Evolutionary conservation across 2,888 invertebrate species (phyloP).

Genomic region (Tiliacea citrago): DNA sequence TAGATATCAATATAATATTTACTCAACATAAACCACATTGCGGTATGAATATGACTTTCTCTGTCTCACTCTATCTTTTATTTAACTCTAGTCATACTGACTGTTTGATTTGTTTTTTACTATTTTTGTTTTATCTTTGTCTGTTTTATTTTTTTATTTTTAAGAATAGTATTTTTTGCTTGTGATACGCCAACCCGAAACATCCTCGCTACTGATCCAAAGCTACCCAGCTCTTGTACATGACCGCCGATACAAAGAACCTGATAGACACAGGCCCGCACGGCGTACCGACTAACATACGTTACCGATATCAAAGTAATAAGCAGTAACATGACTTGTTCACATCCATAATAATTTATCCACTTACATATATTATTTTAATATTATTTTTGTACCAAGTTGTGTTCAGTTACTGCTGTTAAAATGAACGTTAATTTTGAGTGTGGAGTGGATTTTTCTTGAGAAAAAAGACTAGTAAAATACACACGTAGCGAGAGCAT

Average conservation of each 20-base stretch:
- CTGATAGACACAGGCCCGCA: conserved; percentile 72
- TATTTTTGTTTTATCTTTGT: conserved; percentile 76
- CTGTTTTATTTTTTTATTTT: conserved; percentile 78
- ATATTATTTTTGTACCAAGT: conserved; percentile 75
- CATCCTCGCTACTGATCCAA: conserved; percentile 86
- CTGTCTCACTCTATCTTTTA: conserved; percentile 87
- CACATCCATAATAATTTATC: conserved; percentile 69
- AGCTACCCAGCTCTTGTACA: conserved; percentile 81
- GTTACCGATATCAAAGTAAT: conserved; percentile 76
- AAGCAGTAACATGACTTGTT: conserved; percentile 82
- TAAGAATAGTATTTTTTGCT: conserved; percentile 88
- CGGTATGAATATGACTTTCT: conserved; percentile 89
- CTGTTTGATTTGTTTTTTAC: conserved; percentile 87
- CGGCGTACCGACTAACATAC: conserved; percentile 83
- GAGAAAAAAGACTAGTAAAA: conserved; percentile 67
- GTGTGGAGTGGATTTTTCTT: conserved; percentile 90
- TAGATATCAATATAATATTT: conserved; percentile 69
- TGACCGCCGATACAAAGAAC: conserved; percentile 72
- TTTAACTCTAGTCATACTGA: conserved; percentile 90
- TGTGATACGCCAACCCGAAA: conserved; percentile 88
- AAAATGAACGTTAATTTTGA: conserved; percentile 80
- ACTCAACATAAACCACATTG: conserved; percentile 86
- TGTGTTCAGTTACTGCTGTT: conserved; percentile 87
- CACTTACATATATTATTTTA: conserved; percentile 73
- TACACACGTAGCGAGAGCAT: conserved; percentile 82